A percentile compares a stretch with the other conserved stretches of the same genome.
Evolutionary conservation across 2,113 vertebrate species (phyloP).

Genomic region (Anseranas semipalmata): DNA sequence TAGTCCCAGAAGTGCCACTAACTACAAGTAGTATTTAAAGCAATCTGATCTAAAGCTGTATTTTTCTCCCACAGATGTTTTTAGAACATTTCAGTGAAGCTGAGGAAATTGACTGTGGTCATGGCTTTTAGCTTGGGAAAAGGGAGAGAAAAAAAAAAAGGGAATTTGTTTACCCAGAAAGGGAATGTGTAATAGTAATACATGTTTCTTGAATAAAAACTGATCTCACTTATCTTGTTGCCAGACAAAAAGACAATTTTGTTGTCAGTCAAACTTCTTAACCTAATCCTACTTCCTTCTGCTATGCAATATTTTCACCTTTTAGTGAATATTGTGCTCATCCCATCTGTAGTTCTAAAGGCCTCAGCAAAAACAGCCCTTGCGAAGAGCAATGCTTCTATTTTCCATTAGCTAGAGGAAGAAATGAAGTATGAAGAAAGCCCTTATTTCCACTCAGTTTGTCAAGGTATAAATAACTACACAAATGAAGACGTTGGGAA

Average conservation of each 20-base stretch:
- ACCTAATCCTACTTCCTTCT: background rate
- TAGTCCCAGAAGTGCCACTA: background rate
- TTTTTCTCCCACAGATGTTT: background rate
- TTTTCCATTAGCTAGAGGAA: background rate
- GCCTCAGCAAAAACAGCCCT: background rate
- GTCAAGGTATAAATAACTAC: background rate
- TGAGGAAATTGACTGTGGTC: background rate
- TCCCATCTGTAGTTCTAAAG: background rate
- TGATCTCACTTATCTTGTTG: background rate
- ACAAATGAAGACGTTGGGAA: background rate
- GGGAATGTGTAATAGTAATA: background rate
- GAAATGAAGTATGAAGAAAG: background rate
- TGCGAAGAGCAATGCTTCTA: background rate
- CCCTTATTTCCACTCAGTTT: background rate
- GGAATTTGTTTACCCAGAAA: background rate
- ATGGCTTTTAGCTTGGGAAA: background rate
- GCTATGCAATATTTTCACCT: background rate
- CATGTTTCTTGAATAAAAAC: background rate
- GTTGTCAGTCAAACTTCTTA: background rate
- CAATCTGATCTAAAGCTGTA: background rate
- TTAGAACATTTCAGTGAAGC: background rate
- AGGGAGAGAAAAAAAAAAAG: background rate
- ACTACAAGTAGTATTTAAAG: constrained; percentile 26
- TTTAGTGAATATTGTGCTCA: background rate
- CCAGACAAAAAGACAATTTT: background rate